Percentiles rank a stretch among this genome's conserved stretches.
These are phyloP conservation scores for Orussus abietinus DNA, from an alignment of 1,140 invertebrate species.

Conservation along the genomic window DNA sequence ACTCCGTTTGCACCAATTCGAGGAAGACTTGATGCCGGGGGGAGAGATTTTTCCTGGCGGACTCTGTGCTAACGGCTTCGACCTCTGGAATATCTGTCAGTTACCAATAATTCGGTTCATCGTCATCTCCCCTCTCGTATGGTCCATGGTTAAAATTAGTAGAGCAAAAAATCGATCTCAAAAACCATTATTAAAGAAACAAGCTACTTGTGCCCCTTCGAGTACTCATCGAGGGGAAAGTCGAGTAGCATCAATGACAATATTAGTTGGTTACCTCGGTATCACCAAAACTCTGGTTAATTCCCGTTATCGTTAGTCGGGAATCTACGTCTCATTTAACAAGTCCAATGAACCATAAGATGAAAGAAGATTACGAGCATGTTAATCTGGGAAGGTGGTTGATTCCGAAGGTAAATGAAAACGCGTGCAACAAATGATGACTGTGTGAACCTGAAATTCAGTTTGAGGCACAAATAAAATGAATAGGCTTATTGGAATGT, in stretches of 20 bases:
- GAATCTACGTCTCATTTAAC: too few species aligned
- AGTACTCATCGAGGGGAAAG: too few species aligned
- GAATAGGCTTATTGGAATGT: background rate
- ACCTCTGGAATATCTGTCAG: slow-evolving; percentile 52
- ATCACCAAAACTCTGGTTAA: too few species aligned
- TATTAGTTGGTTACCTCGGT: too few species aligned
- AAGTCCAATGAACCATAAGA: slow-evolving; percentile 24
- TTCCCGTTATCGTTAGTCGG: too few species aligned
- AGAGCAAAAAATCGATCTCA: too few species aligned
- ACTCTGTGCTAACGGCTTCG: slow-evolving; percentile 57
- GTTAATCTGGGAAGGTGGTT: too few species aligned
- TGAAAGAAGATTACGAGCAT: slow-evolving; percentile 35
- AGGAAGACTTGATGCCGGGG: slow-evolving; percentile 83
- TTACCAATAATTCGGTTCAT: slow-evolving; percentile 35
- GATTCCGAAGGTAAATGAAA: too few species aligned
- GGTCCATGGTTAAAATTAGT: slow-evolving; percentile 21
- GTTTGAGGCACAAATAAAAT: background rate
- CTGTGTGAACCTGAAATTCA: background rate
- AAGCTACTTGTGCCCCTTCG: too few species aligned
- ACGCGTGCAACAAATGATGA: too few species aligned
- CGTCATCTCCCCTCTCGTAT: slow-evolving; percentile 31
- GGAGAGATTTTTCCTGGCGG: slow-evolving; percentile 65
- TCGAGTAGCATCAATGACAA: too few species aligned
- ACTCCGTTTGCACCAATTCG: slow-evolving; percentile 93
- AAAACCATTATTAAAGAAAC: too few species aligned